Evolutionary conservation across 1,140 invertebrate species (phyloP).

Genomic region (Leptinotarsa texana): DNA sequence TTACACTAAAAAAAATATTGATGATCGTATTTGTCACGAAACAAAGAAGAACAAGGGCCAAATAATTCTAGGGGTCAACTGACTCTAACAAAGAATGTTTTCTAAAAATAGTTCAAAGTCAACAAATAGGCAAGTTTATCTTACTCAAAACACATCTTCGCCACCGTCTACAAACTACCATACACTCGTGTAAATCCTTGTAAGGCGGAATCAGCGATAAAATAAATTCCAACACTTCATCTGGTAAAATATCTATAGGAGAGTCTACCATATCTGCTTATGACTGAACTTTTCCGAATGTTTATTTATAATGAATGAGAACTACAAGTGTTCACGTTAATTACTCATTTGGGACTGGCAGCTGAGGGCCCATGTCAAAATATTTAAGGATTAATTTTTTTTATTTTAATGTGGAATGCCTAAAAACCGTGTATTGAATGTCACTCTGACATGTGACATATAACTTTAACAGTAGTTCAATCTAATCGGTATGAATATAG

Average conservation of each 20-base stretch:
- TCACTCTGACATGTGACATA: neutral
- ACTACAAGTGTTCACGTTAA: neutral
- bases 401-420: conserved; percentile 11
- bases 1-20: neutral
- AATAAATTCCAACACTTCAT: conserved; percentile 92
- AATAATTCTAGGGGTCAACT: conserved; percentile 1
- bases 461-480: too few relatives aligned
- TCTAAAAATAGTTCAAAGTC: conserved; percentile 28
- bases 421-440: neutral
- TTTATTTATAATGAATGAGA: neutral
- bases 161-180: conserved; percentile 85
- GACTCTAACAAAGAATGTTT: conserved; percentile 1
- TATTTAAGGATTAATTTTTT: neutral
- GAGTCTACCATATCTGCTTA: conserved; percentile 10
- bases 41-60: neutral
- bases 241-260: conserved; percentile 65
- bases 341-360: conserved; percentile 12
- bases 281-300: neutral
- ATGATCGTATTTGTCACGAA: neutral
- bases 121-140: conserved; percentile 48
- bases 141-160: conserved; percentile 78
- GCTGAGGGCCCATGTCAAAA: neutral
- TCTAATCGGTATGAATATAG: too few relatives aligned
- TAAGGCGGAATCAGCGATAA: conserved; percentile 87
- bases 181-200: conserved; percentile 83